Evolutionary conservation across 1,140 invertebrate genomes (phyloP), one percentile per base, ranked within the genome.

Genomic region (Copidosoma floridanum): DNA sequence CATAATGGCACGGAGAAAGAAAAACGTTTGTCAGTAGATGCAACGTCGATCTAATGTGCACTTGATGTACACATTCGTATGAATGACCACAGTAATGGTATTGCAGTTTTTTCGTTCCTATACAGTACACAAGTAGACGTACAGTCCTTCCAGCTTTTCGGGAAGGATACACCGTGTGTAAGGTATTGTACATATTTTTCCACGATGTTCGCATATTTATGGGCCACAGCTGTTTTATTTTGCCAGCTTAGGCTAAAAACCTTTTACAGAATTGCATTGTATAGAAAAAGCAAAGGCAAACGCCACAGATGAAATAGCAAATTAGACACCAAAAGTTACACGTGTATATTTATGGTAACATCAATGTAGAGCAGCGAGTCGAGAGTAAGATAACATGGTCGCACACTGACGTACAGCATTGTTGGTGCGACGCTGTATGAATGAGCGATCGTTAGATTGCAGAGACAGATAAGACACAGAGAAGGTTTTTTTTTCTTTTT

Each of bases 91-190:
- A n/a, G n/a, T n/a, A n/a, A n/a, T n/a, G n/a, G n/a, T n/a, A n/a
- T n/a, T n/a, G n/a, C n/a, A n/a, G n/a, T n/a, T n/a, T n/a, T n/a
- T n/a, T n/a, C n/a, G n/a, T n/a, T n/a, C n/a, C n/a, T n/a, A n/a
- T n/a, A n/a, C n/a, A n/a, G n/a, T n/a, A n/a, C 23, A 37, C 14
- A 14, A 27, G 27, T 24, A 46, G 29, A 32, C 29, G 40, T 26
- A 24, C 14, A 29, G 44, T 61, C 43, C 52, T 61, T 40, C 32
- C 44, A n/a, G n/a, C 14, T 38, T 38, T 38, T 54, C 29, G 40
- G 32, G 23, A 56, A 51, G 56, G 62, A 60, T 64, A 44, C 52
- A 64, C 44, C 57, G 51, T 60, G 62, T 60, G 52, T 51, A 55
- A 21, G 37, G 32, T 64, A 32, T 16, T 23, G 44, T 59, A 64